phyloP scores from a whole-genome alignment of 30 jellyfish, hydroid and myxozoan genomes.

The Hydractinia symbiolongicarpus region DNA sequence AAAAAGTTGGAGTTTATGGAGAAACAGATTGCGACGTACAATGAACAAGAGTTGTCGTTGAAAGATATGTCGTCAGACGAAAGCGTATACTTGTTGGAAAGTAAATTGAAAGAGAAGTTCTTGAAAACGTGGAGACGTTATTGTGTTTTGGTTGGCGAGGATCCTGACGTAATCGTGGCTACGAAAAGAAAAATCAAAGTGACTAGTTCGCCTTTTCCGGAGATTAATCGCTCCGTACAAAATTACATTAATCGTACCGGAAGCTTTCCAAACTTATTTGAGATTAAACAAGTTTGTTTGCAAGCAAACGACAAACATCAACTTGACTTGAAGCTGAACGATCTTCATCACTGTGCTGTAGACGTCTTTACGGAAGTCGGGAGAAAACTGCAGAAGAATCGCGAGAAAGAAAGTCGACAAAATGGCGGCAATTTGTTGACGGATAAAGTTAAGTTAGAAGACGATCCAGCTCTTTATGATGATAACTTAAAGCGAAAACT shows the following conservation, averaged over 20 bases:
- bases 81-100: slow-evolving; percentile 63
- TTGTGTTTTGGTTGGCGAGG: slow-evolving; percentile 52
- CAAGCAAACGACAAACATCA: slow-evolving; percentile 37
- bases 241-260: slow-evolving; percentile 35
- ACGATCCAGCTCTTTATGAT: slow-evolving; percentile 80
- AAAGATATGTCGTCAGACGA: slow-evolving; percentile 74
- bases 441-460: slow-evolving; percentile 36
- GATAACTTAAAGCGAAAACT: slow-evolving; percentile 41
- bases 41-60: slow-evolving; percentile 54
- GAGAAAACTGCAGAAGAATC: slow-evolving; percentile 63
- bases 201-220: slow-evolving; percentile 70
- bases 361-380: slow-evolving; percentile 89
- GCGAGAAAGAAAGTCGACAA: slow-evolving; percentile 52
- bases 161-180: slow-evolving; percentile 4
- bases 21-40: slow-evolving; percentile 48
- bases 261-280: slow-evolving; percentile 83
- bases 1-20: slow-evolving; percentile 39
- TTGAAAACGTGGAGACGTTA: slow-evolving; percentile 26
- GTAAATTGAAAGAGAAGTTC: slow-evolving; percentile 58
- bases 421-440: slow-evolving; percentile 51
- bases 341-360: slow-evolving; percentile 46
- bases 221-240: slow-evolving; percentile 83
- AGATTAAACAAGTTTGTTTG: slow-evolving; percentile 50
- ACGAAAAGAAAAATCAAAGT: slow-evolving; percentile 31
- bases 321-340: slow-evolving; percentile 40